phyloP scores from a whole-genome alignment of 2,797 vertebrate genomes.

The Cygnus olor region DNA sequence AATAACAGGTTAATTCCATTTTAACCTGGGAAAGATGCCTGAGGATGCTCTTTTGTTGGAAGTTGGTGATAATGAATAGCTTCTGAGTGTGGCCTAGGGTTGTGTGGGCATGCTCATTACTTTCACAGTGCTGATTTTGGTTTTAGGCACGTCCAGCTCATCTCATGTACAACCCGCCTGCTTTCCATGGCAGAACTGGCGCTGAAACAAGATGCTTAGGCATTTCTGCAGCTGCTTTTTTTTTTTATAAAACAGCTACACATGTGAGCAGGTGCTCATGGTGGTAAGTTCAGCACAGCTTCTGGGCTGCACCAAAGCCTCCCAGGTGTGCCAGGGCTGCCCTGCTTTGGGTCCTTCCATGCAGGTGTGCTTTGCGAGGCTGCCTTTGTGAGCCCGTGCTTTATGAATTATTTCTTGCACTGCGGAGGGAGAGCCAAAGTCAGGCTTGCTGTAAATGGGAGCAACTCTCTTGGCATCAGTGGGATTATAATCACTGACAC shows the following conservation, averaged over 20 bases:
- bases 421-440: background rate
- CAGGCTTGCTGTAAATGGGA: background rate
- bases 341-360: accelerated
- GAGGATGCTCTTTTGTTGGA: background rate
- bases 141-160: background rate
- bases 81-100: background rate
- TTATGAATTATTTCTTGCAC: background rate
- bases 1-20: background rate
- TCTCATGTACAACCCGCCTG: background rate
- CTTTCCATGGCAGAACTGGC: background rate
- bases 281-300: accelerated
- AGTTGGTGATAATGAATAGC: background rate
- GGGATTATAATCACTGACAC: conserved; percentile 53
- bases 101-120: accelerated
- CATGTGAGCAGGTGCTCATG: accelerated
- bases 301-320: accelerated
- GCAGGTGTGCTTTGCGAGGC: background rate
- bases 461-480: conserved; percentile 30
- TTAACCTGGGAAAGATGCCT: background rate
- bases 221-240: background rate
- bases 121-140: background rate
- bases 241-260: background rate
- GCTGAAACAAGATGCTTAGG: accelerated
- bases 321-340: accelerated
- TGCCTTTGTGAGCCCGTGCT: background rate